phyloP scores from a whole-genome alignment of 1,140 invertebrate species.

The Vollenhovia emeryi region DNA sequence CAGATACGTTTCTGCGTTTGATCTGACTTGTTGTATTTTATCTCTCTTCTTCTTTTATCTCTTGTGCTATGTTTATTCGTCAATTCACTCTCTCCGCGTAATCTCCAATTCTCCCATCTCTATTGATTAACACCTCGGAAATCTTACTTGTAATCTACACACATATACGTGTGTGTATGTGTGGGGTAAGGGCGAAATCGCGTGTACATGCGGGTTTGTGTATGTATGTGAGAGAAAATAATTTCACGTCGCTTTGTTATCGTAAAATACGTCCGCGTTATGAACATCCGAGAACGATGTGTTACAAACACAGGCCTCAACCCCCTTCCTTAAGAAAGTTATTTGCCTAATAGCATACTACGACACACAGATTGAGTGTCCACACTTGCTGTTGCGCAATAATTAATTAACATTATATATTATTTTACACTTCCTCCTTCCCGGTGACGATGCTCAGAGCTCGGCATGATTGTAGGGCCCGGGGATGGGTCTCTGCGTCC shows the following conservation, averaged over 20 bases:
- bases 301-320: conserved; percentile 79
- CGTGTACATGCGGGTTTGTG: conserved; percentile 11
- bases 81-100: conserved; percentile 15
- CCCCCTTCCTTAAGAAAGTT: conserved; percentile 77
- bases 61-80: conserved; percentile 66
- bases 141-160: conserved; percentile 29
- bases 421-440: conserved; percentile 77
- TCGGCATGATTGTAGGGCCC: conserved; percentile 36
- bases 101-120: conserved; percentile 26
- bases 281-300: conserved; percentile 65
- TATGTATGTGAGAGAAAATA: conserved; percentile 51
- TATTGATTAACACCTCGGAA: conserved; percentile 24
- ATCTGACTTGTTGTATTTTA: conserved; percentile 6
- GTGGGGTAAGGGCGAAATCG: conserved; percentile 27
- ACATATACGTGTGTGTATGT: background rate
- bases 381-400: conserved; percentile 75
- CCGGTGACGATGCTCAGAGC: conserved; percentile 68
- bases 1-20: conserved; percentile 61
- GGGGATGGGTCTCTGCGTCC: conserved; percentile 42
- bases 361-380: conserved; percentile 76
- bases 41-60: conserved; percentile 40
- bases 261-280: conserved; percentile 70
- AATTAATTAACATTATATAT: conserved; percentile 81
- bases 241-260: conserved; percentile 68
- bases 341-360: conserved; percentile 79